A percentile compares a stretch with the other conserved stretches of the same genome.
Evolutionary conservation across 1,140 invertebrate species (phyloP).

Genomic region (Sogatella furcifera): DNA sequence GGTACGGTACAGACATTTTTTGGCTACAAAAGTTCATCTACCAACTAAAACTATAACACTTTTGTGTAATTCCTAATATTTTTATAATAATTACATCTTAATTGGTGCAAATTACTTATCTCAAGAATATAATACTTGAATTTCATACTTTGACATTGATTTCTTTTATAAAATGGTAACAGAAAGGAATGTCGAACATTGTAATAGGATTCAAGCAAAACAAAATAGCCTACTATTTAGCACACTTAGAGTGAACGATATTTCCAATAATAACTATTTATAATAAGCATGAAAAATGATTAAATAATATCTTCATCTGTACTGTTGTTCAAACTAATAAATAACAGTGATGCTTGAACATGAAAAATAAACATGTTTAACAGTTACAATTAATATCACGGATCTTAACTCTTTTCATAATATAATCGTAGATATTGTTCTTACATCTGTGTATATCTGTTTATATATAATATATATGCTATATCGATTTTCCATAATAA

Average conservation of each 20-base stretch:
- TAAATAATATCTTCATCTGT: not conserved
- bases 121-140: not conserved
- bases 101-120: not conserved
- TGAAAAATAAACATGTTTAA: not conserved
- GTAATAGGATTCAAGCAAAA: not conserved
- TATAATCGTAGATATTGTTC: slow-evolving; percentile 8
- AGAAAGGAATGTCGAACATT: not conserved
- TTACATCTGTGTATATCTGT: slow-evolving; percentile 18
- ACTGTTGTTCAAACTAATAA: not conserved
- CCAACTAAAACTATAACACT: not conserved
- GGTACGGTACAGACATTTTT: not conserved
- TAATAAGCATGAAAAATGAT: no score
- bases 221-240: not conserved
- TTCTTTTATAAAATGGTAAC: not conserved
- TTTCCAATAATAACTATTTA: no score
- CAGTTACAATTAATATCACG: not conserved
- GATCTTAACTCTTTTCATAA: not conserved
- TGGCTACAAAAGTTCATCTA: not conserved
- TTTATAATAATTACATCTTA: not conserved
- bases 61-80: not conserved
- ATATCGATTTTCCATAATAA: slow-evolving; percentile 9
- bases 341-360: not conserved
- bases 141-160: not conserved
- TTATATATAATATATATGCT: slow-evolving; percentile 8
- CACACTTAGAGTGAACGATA: not conserved